Evolutionary conservation across 64 coral and sea anemone genomes (phyloP).

Genomic region (Trachythela sp.): DNA sequence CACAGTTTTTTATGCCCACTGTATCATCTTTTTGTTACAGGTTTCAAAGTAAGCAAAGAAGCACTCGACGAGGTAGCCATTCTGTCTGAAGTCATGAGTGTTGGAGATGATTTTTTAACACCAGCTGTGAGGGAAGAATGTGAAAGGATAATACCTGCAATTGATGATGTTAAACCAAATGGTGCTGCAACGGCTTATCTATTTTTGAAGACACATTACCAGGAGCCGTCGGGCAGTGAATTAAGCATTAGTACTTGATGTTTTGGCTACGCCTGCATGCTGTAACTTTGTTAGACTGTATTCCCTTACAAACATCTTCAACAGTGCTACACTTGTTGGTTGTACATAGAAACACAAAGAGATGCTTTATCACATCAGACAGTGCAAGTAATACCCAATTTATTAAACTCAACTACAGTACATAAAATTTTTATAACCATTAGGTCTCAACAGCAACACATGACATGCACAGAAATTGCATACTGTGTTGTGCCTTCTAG

Average conservation of each 20-base stretch:
- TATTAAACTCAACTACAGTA: too few relatives aligned
- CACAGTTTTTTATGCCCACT: background rate
- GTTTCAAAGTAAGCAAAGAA: constrained; percentile 44
- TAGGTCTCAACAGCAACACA: too few relatives aligned
- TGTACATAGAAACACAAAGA: too few relatives aligned
- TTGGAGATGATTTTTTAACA: constrained; percentile 48
- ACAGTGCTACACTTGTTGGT: too few relatives aligned
- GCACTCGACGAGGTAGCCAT: constrained; percentile 54
- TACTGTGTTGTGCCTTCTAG: too few relatives aligned
- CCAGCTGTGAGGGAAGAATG: constrained; percentile 46
- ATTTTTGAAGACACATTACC: constrained; percentile 52
- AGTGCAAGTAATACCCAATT: too few relatives aligned
- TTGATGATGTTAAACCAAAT: constrained; percentile 50
- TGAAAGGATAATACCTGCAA: constrained; percentile 51
- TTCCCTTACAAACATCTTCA: too few relatives aligned
- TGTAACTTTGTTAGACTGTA: too few relatives aligned
- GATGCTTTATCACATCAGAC: too few relatives aligned
- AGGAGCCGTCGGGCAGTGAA: constrained; percentile 9
- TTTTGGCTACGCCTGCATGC: too few relatives aligned
- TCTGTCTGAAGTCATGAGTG: constrained; percentile 41
- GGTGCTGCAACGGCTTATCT: constrained; percentile 48
- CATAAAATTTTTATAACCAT: too few relatives aligned
- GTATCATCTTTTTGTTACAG: constrained; percentile 29
- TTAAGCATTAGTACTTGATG: background rate
- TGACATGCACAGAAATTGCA: too few relatives aligned